Evolutionary conservation across 1,140 invertebrate species (phyloP), one percentile per base, ranked within the genome.

Genomic region (Galendromus occidentalis): DNA sequence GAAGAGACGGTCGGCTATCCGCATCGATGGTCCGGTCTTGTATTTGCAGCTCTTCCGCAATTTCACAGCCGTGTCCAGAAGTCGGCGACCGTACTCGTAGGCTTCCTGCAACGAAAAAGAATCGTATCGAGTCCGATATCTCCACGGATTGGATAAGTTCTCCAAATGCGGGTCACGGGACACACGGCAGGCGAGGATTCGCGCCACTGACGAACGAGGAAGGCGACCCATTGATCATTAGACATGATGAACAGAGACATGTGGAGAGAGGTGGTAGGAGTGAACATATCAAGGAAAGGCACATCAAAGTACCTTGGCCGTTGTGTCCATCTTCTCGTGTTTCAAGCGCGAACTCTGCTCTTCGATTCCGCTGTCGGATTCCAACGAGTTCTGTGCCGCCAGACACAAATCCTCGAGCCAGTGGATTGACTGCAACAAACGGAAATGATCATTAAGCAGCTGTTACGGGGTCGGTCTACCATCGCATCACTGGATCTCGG

Each of bases 261-360:
- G n/a, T n/a, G n/a, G n/a, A n/a, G n/a, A n/a, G n/a, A n/a, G n/a
- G n/a, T n/a, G n/a, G n/a, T n/a, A n/a, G n/a, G n/a, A n/a, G n/a
- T n/a, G n/a, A n/a, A n/a, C n/a, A n/a, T n/a, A n/a, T n/a, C n/a
- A n/a, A n/a, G n/a, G n/a, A n/a, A n/a, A n/a, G 33, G 33, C 33
- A 39, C 33, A 39, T 39, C 33, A 39, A 22, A 14, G 9, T 18
- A 25, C 51, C 51, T 59, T 59, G 22, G 51, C 51, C 25, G 51
- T 59, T 25, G 51, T 59, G 33, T 59, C 51, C 51, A 59, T 59
- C 33, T 59, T 59, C 12, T 59, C 51, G 51, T 59, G 51, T 25
- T 59, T 59, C 22, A 59, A 25, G 25, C 51, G 25, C 51, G 51
- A 29, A 25, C 25, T 59, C 25, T 59, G 51, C 22, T 59, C 51